Evolutionary conservation across 2,888 invertebrate genomes (phyloP).

Genomic region (Tenthredo scrophulariae): DNA sequence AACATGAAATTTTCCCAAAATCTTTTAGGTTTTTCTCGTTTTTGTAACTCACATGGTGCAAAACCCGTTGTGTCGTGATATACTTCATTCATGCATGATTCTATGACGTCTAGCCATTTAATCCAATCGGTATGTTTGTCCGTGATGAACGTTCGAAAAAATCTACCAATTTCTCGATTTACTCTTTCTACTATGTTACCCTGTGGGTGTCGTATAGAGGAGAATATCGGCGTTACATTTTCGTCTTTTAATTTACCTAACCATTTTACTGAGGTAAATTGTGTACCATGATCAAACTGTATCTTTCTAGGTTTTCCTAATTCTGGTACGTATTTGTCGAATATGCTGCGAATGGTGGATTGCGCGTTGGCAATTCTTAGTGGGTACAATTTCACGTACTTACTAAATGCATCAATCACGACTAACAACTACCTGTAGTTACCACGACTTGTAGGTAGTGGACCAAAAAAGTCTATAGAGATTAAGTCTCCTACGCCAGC

Average conservation of each 20-base stretch:
- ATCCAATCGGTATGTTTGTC: slow-evolving; percentile 31
- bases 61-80: slow-evolving; percentile 19
- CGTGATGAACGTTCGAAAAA: slow-evolving; percentile 7
- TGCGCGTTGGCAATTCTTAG: not conserved
- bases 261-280: too few species aligned
- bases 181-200: slow-evolving; percentile 22
- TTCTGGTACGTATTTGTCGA: not conserved
- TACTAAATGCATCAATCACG: too few species aligned
- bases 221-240: not conserved
- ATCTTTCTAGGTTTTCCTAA: slow-evolving; percentile 2
- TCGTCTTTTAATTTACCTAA: not conserved
- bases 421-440: too few species aligned
- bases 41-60: slow-evolving; percentile 22
- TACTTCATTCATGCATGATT: slow-evolving; percentile 26
- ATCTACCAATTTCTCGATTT: slow-evolving; percentile 16
- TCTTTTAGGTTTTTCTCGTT: slow-evolving; percentile 6
- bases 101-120: slow-evolving; percentile 1
- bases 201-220: slow-evolving; percentile 29
- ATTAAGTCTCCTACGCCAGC: too few species aligned
- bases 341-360: not conserved
- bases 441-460: too few species aligned
- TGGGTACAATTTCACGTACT: not conserved
- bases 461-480: too few species aligned
- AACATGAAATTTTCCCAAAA: not conserved
- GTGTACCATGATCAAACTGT: slow-evolving; percentile 24